These are phyloP conservation scores for Penaeus chinensis DNA, from an alignment of 1,140 invertebrate genomes.

Conservation along the genomic window DNA sequence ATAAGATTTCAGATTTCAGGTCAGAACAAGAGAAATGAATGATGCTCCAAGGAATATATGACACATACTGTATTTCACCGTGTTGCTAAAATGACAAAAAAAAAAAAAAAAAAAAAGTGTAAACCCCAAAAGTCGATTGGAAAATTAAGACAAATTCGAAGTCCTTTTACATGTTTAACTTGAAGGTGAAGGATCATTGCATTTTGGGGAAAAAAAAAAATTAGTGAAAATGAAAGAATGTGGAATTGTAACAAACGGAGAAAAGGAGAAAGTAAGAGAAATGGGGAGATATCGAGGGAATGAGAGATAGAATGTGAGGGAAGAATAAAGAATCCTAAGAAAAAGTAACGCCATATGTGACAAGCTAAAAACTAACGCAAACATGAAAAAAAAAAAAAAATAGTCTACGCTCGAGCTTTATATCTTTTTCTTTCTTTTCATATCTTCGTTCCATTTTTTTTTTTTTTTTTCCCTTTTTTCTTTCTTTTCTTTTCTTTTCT, in stretches of 20 bases:
- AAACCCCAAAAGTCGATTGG: too few relatives aligned
- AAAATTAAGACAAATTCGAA: too few relatives aligned
- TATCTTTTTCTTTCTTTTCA: too few relatives aligned
- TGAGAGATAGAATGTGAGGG: not conserved
- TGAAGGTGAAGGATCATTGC: not conserved
- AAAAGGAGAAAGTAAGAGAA: not conserved
- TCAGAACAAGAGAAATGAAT: conserved; percentile 8
- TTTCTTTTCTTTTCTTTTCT: too few relatives aligned
- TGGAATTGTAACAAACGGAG: conserved; percentile 16
- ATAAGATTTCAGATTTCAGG: not conserved
- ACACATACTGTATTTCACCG: too few relatives aligned
- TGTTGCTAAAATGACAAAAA: too few relatives aligned
- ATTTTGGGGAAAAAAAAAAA: not conserved
- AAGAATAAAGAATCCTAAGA: not conserved
- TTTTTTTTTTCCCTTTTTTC: too few relatives aligned
- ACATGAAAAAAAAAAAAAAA: not conserved
- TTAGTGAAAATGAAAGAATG: not conserved
- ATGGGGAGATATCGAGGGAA: not conserved
- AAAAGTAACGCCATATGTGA: not conserved
- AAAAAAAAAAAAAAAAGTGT: too few relatives aligned
- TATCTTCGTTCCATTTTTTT: too few relatives aligned
- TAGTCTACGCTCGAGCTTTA: too few relatives aligned
- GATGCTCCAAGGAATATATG: too few relatives aligned
- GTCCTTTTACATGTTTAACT: not conserved
- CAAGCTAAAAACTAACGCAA: not conserved